Percentiles rank a stretch among this genome's conserved stretches.
Evolutionary conservation across 2,888 invertebrate species (phyloP).

Genomic region (Petrolisthes manimaculis): DNA sequence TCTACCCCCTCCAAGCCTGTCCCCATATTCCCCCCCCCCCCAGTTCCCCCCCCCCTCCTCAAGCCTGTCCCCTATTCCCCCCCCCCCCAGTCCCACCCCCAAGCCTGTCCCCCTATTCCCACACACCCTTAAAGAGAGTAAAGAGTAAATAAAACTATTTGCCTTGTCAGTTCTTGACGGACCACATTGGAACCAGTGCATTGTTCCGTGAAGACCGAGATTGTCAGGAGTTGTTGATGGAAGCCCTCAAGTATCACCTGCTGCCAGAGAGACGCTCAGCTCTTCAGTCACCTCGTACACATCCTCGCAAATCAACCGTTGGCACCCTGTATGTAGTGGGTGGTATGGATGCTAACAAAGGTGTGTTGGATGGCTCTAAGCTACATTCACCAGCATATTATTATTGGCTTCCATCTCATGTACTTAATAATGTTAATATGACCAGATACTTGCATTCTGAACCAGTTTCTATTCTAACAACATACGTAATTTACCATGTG

Average conservation of each 20-base stretch:
- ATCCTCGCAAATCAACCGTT: slow-evolving; percentile 91
- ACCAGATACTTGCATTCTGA: no score
- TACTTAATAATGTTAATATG: no score
- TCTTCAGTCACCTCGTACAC: slow-evolving; percentile 83
- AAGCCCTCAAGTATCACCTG: slow-evolving; percentile 93
- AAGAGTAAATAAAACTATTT: not conserved
- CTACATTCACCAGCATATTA: not conserved
- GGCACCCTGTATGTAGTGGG: slow-evolving; percentile 89
- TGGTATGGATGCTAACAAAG: slow-evolving; percentile 92
- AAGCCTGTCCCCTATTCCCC: no score
- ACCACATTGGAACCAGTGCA: slow-evolving; percentile 82
- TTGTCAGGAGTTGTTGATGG: slow-evolving; percentile 91
- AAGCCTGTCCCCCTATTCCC: no score
- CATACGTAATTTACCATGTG: no score
- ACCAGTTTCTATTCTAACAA: no score
- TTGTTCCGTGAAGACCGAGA: slow-evolving; percentile 77
- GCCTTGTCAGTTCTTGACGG: slow-evolving; percentile 81
- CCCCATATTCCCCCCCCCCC: no score
- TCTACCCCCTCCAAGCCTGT: no score
- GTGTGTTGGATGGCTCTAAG: slow-evolving; percentile 67
- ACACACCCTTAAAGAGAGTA: no score
- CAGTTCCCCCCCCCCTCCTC: no score
- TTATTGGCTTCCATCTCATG: not conserved
- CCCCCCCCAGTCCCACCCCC: no score
- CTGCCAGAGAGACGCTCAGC: slow-evolving; percentile 86